Percentiles rank a stretch among this genome's conserved stretches.
Evolutionary conservation across 2,113 vertebrate species (phyloP).

Genomic region (Myrmophylax atrothorax): DNA sequence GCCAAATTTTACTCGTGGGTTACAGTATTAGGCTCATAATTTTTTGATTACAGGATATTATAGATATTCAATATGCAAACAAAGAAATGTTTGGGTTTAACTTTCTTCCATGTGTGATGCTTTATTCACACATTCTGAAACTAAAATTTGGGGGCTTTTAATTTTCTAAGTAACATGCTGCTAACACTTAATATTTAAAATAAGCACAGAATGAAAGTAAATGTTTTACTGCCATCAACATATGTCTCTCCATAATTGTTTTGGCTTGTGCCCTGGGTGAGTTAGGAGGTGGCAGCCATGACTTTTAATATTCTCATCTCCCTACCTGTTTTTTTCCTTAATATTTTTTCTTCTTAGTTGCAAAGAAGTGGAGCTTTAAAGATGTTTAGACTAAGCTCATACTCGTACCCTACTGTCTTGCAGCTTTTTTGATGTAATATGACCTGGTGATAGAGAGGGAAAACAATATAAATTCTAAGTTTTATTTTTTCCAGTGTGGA

Average conservation of each 20-base stretch:
- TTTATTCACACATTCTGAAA: neutral
- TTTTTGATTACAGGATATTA: constrained; percentile 44
- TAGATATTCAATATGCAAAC: neutral
- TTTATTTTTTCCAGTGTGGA: neutral
- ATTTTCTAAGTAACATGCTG: constrained; percentile 41
- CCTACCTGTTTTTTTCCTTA: neutral
- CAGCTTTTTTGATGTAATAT: neutral
- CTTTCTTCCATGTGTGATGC: neutral
- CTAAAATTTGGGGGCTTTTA: constrained; percentile 14
- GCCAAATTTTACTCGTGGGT: constrained; percentile 59
- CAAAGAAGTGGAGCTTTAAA: neutral
- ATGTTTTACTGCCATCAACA: constrained; percentile 45
- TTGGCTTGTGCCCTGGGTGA: constrained; percentile 45
- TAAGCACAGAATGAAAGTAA: constrained; percentile 31
- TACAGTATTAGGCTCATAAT: constrained; percentile 22
- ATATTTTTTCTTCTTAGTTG: neutral
- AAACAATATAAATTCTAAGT: neutral
- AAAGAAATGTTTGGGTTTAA: neutral
- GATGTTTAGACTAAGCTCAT: neutral
- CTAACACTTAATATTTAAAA: constrained; percentile 68
- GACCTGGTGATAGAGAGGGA: neutral
- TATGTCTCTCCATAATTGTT: constrained; percentile 60
- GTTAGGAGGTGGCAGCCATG: neutral
- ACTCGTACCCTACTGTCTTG: neutral
- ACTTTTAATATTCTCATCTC: neutral